phyloP scores from a whole-genome alignment of 2,797 vertebrate species.

The Serranus cabrilla region DNA sequence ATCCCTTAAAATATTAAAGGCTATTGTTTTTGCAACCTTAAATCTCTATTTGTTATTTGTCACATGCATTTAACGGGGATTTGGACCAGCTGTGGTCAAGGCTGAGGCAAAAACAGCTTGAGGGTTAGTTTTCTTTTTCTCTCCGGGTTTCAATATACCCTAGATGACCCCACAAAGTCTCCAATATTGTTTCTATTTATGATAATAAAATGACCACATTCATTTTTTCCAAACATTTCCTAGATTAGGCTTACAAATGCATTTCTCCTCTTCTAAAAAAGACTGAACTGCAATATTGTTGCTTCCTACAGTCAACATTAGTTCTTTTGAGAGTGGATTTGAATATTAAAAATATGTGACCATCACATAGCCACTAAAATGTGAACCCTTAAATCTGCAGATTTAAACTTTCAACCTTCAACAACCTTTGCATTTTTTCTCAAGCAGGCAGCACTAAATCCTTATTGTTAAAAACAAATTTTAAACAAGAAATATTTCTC shows the following conservation, averaged over 20 bases:
- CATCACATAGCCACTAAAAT: not conserved
- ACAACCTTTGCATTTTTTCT: not conserved
- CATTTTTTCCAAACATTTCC: not conserved
- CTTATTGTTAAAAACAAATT: not conserved
- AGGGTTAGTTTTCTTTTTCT: not conserved
- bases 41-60: not conserved
- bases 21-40: not conserved
- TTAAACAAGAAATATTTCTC: not conserved
- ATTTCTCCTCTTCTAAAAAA: not conserved
- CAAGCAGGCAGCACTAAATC: not conserved
- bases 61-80: not conserved
- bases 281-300: too few species aligned
- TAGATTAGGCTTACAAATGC: not conserved
- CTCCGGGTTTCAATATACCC: not conserved
- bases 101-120: not conserved
- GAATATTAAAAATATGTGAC: not conserved
- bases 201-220: not conserved
- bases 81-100: not conserved
- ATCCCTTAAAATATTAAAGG: not conserved
- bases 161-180: not conserved
- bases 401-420: not conserved
- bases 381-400: not conserved
- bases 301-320: not conserved
- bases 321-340: not conserved
- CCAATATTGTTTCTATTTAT: not conserved